Conservation (phyloP, 2,888 invertebrate genomes). For the Brenthis daphne region DNA sequence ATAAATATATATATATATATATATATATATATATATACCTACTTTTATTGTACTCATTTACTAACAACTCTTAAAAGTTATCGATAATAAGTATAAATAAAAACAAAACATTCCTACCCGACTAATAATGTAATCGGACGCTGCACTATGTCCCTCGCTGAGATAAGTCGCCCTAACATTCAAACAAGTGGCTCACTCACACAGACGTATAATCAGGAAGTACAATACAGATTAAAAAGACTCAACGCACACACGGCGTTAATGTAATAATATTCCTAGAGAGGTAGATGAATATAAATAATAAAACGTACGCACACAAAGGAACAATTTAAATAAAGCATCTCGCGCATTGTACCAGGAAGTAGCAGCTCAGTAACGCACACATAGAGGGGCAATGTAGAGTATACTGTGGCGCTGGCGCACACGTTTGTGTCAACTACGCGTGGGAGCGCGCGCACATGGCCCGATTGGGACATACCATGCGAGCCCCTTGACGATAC, state of each 20-base stretch:
- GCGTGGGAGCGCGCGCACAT: constrained; percentile 82
- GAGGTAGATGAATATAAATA: constrained; percentile 74
- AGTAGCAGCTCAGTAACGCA: constrained; percentile 76
- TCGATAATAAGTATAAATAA: constrained; percentile 53
- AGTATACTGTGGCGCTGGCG: constrained; percentile 71
- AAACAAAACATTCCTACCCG: constrained; percentile 46
- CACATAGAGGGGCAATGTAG: constrained; percentile 54
- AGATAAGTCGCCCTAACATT: constrained; percentile 81
- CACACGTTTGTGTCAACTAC: constrained; percentile 75
- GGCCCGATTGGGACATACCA: constrained; percentile 79
- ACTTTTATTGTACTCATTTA: constrained; percentile 6
- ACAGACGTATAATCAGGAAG: constrained; percentile 74
- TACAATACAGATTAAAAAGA: constrained; percentile 81
- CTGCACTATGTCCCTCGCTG: constrained; percentile 79
- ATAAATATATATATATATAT: too few relatives aligned
- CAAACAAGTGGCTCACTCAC: constrained; percentile 81
- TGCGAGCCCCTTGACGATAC: constrained; percentile 78
- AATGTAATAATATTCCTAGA: constrained; percentile 76
- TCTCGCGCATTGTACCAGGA: constrained; percentile 79
- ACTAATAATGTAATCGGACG: constrained; percentile 76
- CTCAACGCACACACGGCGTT: constrained; percentile 71
- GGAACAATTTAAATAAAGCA: constrained; percentile 77
- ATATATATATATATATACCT: too few relatives aligned
- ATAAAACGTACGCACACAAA: constrained; percentile 77
- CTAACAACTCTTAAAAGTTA: constrained; percentile 29